Percentiles rank a stretch among this genome's conserved stretches.
These are phyloP conservation scores for Ceuthmochares aereus DNA, from an alignment of 2,113 vertebrate species.

Conservation along the genomic window DNA sequence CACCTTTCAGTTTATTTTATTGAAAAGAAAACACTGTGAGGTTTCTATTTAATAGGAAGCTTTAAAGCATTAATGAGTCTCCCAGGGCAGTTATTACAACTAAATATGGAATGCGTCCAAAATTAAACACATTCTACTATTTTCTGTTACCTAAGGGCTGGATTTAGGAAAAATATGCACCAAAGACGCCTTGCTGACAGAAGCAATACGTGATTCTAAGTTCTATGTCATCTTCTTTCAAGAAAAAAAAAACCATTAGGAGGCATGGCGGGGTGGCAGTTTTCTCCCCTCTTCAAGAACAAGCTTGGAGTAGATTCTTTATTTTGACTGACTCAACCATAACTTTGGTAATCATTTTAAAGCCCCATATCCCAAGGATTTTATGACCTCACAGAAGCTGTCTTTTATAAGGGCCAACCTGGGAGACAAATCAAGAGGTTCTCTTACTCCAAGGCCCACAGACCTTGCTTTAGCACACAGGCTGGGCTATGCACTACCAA, in stretches of 20 bases:
- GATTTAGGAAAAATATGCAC: neutral
- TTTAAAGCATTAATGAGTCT: slow-evolving; percentile 41
- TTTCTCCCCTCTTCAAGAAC: neutral
- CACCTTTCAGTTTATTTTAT: slow-evolving; percentile 52
- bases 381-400: neutral
- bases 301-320: neutral
- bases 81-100: slow-evolving; percentile 36
- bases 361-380: neutral
- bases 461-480: neutral
- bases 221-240: neutral
- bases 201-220: neutral
- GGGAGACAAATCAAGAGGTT: neutral
- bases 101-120: slow-evolving; percentile 21
- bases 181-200: neutral
- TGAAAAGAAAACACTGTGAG: slow-evolving; percentile 18
- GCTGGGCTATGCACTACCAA: rapidly evolving
- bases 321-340: rapidly evolving
- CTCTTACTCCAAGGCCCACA: neutral
- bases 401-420: neutral
- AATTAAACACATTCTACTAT: slow-evolving; percentile 11
- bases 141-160: slow-evolving; percentile 4
- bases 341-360: neutral
- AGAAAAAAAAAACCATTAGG: neutral
- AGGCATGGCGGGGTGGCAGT: neutral
- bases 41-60: slow-evolving; percentile 38